phyloP scores from a whole-genome alignment of 2,797 vertebrate species.

The Merluccius polli region DNA sequence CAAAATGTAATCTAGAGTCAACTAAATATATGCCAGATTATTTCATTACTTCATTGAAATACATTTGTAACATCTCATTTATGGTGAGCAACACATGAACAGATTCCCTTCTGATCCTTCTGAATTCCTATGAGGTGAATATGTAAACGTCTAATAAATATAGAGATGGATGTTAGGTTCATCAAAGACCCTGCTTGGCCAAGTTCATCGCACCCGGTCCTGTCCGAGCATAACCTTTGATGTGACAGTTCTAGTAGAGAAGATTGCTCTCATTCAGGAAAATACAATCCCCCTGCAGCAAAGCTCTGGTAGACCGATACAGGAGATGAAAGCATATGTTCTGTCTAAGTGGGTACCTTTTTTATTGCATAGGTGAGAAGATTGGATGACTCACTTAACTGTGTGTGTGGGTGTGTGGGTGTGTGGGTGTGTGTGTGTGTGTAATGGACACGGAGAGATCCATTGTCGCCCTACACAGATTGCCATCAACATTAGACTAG shows the following conservation, averaged over 20 bases:
- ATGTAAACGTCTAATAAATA: background rate
- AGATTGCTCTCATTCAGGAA: background rate
- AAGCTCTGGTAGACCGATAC: background rate
- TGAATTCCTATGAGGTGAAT: background rate
- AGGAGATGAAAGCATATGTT: background rate
- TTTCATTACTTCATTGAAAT: background rate
- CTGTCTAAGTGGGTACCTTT: background rate
- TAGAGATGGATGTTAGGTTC: background rate
- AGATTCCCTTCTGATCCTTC: background rate
- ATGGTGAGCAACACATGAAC: background rate
- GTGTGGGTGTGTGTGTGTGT: background rate
- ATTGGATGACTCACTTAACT: background rate
- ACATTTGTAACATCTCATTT: background rate
- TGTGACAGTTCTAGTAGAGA: background rate
- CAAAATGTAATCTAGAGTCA: background rate
- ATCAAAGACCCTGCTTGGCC: background rate
- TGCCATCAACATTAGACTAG: slow-evolving; percentile 44
- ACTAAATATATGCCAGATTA: background rate
- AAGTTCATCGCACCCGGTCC: background rate
- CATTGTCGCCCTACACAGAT: slow-evolving; percentile 29
- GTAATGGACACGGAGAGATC: background rate
- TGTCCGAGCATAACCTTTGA: background rate
- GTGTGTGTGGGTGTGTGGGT: background rate
- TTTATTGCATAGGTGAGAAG: background rate
- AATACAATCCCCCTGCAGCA: background rate